Percentiles rank a stretch among this genome's conserved stretches.
Conservation (phyloP, 2,797 vertebrate genomes). For the Phyllotis vaccarum region DNA sequence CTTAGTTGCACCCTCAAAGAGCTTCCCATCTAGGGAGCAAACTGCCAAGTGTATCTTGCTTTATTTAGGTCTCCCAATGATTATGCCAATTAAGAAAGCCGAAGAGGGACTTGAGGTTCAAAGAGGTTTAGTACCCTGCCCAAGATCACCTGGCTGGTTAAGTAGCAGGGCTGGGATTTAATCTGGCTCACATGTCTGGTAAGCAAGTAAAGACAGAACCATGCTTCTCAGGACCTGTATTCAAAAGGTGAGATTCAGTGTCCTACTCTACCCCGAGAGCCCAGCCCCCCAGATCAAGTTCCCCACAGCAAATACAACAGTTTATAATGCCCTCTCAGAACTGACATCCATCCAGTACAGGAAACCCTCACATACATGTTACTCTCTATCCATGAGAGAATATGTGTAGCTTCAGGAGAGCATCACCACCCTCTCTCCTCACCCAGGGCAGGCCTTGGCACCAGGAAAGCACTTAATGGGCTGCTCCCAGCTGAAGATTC, state of each 20-base stretch:
- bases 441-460: neutral
- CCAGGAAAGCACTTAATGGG: neutral
- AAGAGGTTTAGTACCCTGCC: constrained; percentile 55
- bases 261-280: constrained; percentile 8
- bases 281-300: constrained; percentile 46
- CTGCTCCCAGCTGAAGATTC: neutral
- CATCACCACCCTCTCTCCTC: neutral
- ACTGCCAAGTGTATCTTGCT: neutral
- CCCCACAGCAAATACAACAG: neutral
- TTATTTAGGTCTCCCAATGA: constrained; percentile 49
- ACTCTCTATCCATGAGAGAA: neutral
- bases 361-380: neutral
- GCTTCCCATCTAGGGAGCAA: constrained; percentile 9
- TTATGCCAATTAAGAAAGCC: constrained; percentile 57
- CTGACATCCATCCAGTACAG: neutral
- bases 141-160: constrained; percentile 33
- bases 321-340: constrained; percentile 22
- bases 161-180: constrained; percentile 56
- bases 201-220: constrained; percentile 61
- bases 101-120: constrained; percentile 59
- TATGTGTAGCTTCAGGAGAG: neutral
- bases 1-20: constrained; percentile 32
- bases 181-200: constrained; percentile 53
- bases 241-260: constrained; percentile 32
- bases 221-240: constrained; percentile 38